Evolutionary conservation across 2,797 vertebrate species (phyloP).

Genomic region (Antennarius maculatus): DNA sequence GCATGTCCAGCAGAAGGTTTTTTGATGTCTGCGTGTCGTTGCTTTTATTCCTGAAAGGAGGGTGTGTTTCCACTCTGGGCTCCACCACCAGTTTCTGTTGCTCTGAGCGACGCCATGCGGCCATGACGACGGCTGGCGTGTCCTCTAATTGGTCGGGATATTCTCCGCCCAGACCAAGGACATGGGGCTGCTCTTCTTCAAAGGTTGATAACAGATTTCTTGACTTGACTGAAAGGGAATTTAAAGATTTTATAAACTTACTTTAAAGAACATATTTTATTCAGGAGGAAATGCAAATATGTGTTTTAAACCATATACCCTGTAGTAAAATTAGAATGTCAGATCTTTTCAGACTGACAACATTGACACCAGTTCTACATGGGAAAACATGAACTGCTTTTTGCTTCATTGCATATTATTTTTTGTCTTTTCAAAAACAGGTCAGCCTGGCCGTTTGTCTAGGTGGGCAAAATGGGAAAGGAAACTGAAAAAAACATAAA

Average conservation of each 20-base stretch:
- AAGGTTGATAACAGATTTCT: conserved; percentile 89
- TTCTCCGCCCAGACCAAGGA: conserved; percentile 84
- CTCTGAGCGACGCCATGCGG: conserved; percentile 78
- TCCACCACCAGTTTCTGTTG: conserved; percentile 71
- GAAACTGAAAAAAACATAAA: conserved; percentile 40
- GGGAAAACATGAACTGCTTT: too few species aligned
- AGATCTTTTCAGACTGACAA: conserved; percentile 8
- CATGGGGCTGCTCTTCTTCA: conserved; percentile 87
- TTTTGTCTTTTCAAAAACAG: not conserved
- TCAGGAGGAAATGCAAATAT: not conserved
- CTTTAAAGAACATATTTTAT: not conserved
- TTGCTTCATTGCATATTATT: not conserved
- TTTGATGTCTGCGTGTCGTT: conserved; percentile 86
- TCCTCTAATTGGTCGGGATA: conserved; percentile 83
- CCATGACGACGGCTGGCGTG: conserved; percentile 81
- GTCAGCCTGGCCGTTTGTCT: conserved; percentile 2
- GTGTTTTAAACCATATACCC: not conserved
- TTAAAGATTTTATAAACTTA: not conserved
- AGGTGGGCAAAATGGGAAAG: conserved; percentile 25
- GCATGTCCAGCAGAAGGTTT: conserved; percentile 86
- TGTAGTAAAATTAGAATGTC: not conserved
- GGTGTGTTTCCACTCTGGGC: conserved; percentile 75
- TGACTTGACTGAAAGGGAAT: conserved; percentile 86
- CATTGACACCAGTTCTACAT: not conserved
- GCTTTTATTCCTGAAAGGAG: conserved; percentile 69